phyloP scores from a whole-genome alignment of 1,140 invertebrate genomes.

The Cydia strobilella region DNA sequence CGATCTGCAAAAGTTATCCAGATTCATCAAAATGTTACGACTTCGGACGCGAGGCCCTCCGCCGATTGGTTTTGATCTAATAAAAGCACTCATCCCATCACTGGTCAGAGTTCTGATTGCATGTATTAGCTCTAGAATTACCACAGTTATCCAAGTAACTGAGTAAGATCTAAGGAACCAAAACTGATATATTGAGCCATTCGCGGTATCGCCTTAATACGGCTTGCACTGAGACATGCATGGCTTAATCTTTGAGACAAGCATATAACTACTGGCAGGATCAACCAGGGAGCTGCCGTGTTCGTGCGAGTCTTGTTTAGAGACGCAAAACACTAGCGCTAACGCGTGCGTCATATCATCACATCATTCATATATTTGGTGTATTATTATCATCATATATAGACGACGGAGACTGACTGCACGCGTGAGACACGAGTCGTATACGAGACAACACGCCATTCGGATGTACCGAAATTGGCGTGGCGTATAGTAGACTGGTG shows the following conservation, averaged over 20 bases:
- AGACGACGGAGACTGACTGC: too few relatives aligned
- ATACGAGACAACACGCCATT: too few relatives aligned
- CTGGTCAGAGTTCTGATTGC: slow-evolving; percentile 85
- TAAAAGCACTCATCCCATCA: slow-evolving; percentile 86
- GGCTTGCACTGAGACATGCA: slow-evolving; percentile 88
- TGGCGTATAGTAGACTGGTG: too few relatives aligned
- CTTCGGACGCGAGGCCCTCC: slow-evolving; percentile 79
- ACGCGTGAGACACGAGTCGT: too few relatives aligned
- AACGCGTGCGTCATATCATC: too few relatives aligned
- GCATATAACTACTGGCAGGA: too few relatives aligned
- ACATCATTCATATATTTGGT: too few relatives aligned
- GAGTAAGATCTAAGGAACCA: slow-evolving; percentile 86
- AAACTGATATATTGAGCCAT: slow-evolving; percentile 91
- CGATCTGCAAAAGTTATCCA: slow-evolving; percentile 90
- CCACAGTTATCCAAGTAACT: slow-evolving; percentile 94
- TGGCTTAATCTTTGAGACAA: slow-evolving; percentile 90
- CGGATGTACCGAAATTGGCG: too few relatives aligned
- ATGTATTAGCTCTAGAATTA: slow-evolving; percentile 94
- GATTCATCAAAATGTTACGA: slow-evolving; percentile 86
- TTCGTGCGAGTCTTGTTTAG: too few relatives aligned
- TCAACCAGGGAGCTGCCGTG: too few relatives aligned
- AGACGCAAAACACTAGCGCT: too few relatives aligned
- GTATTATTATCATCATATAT: too few relatives aligned
- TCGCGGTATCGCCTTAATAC: slow-evolving; percentile 87
- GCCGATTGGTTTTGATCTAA: slow-evolving; percentile 81